Evolutionary conservation across 2,113 vertebrate species (phyloP), one percentile per base, ranked within the genome.

Genomic region (Oxygymnocypris stewartii): DNA sequence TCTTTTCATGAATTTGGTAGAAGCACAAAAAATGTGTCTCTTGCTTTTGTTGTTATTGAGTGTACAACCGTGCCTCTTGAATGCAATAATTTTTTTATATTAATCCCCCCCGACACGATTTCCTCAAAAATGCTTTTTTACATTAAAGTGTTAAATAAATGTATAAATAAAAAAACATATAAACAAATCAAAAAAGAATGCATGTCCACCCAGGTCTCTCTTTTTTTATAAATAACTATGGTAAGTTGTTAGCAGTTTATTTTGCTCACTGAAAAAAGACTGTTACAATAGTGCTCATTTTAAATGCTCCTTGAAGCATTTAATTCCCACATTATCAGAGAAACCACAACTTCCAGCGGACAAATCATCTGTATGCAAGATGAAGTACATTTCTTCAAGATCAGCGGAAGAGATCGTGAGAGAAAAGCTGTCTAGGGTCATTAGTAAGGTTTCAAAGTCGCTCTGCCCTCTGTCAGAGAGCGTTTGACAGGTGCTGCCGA

Each of bases 401-500:
- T 74, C 67, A 42, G 79, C 31, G 3, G 51, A 73, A 51, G 51
- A 49, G 31, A 88, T 73, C 63, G 61, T 57, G 59, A 82, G 14
- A 69, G 74, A 10, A 87, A 85, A 61, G 37, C 81, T 59, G 28
- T 89, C 85, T 87, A 51, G 88, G 89, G 90, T 90, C 83, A 82
- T 88, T 85, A 75, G 16, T 54, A 61, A 69, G 88, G 89, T 91
- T 84, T 89, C 89, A 94, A 93, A 90, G 93, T 92, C 90, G 90
- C 89, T 94, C 91, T 94, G 76, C 47, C 89, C 89, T 84, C 84
- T 74, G 84, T 82, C 78, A 89, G 89, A 88, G 85, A 87, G 84
- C 51, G 92, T 90, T 86, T 91, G 93, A 94, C 92, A 92, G 90
- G 71, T 89, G 57, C 91, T 90, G 92, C 90, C 89, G 89, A 91